phyloP scores from a whole-genome alignment of 2,797 vertebrate species.

The Eurystomus glaucurus region DNA sequence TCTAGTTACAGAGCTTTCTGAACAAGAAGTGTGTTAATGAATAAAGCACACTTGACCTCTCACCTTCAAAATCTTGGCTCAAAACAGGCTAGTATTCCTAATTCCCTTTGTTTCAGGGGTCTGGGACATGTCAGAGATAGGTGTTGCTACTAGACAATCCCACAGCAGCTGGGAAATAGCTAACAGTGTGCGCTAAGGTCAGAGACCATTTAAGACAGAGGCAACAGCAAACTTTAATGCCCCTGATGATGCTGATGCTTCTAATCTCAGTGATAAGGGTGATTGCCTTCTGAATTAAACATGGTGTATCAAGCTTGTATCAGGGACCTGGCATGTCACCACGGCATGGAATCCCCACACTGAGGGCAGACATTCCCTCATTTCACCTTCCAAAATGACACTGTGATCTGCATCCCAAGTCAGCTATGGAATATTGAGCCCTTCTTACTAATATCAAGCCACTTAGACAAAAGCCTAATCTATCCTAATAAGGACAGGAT shows the following conservation, averaged over 20 bases:
- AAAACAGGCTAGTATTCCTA: background rate
- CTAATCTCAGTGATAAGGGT: background rate
- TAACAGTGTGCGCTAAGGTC: background rate
- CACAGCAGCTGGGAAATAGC: background rate
- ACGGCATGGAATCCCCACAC: background rate
- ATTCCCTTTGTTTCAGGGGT: conserved; percentile 27
- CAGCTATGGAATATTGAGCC: background rate
- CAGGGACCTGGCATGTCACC: background rate
- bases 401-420: background rate
- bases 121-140: background rate
- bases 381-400: background rate
- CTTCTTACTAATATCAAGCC: background rate
- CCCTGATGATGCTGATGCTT: background rate
- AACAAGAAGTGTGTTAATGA: background rate
- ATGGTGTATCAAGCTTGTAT: background rate
- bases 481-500: background rate
- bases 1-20: conserved; percentile 13
- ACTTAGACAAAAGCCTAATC: background rate
- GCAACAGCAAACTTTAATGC: background rate
- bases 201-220: background rate
- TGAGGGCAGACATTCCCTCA: background rate
- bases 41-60: conserved; percentile 37
- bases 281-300: background rate
- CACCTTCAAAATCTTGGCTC: background rate
- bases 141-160: background rate